Base-by-base conservation (phyloP, 53 echinoderm and acorn worm genomes). In the Stichopus horrens region DNA sequence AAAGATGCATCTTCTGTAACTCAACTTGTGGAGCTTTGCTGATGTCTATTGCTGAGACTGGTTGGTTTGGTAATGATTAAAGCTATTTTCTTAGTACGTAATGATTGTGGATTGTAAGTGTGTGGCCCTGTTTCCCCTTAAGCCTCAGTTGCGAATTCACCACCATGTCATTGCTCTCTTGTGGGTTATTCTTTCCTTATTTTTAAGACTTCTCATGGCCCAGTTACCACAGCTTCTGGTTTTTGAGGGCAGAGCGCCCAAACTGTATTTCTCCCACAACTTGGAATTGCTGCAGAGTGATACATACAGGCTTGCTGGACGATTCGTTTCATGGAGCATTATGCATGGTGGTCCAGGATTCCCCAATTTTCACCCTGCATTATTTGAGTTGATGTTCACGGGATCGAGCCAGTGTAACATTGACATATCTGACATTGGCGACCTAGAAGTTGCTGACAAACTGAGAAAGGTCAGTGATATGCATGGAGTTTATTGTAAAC, bases 321-420 rank as follows among this genome's bases (percentile, higher is more conserved):
- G 55, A 4, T 55, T 79, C 16, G 3, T 79, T 79, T 53, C 79
- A 0, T 56, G 57, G 57, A 79, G 79, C 18, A 16, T 79, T 4
- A 53, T 79, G 1, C 79, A 79, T 79, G 79, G 79, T 54, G 79
- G 79, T 8, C 79, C 79, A n/a, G 79, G 79, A 54, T 79, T 79
- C 16, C 79, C 79, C 7, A 14, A 54, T 13, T 54, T 79, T 18
- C 79, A 79, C 16, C 79, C 79, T 5, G 55, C 14, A 79, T 16
- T 79, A 7, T 53, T 54, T 13, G 55, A 79, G 13, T 4, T 79
- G 0, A 79, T 79, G 79, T 76, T 76, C 53, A 76, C 76, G 5
- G 76, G 76, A 5, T 6, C 76, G 23, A 76, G 51, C 13, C 23
- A 21, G 9, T 11, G 11, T 11, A 76, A 76, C 2, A 11, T 23